Percentiles rank a stretch among this genome's conserved stretches.
These are phyloP conservation scores for Mycogona germanica DNA, from an alignment of 2,888 invertebrate genomes.

Conservation along the genomic window DNA sequence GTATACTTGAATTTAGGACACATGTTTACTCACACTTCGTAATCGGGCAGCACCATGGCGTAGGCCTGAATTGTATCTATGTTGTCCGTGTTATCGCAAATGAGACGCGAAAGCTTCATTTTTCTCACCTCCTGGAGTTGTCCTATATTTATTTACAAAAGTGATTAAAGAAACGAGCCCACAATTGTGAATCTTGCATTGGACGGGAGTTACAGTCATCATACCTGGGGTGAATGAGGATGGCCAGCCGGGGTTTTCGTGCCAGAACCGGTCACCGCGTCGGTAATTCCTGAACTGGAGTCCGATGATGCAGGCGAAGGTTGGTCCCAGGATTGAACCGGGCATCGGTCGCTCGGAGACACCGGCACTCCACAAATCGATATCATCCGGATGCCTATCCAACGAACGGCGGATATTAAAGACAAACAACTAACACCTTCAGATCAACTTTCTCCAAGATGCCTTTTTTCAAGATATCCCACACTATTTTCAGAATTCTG, in stretches of 20 bases:
- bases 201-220: neutral
- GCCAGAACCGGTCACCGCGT: slow-evolving; percentile 83
- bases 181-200: neutral
- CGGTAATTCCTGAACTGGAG: slow-evolving; percentile 76
- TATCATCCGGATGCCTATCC: slow-evolving; percentile 69
- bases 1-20: neutral
- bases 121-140: slow-evolving; percentile 38
- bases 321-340: slow-evolving; percentile 86
- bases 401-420: neutral
- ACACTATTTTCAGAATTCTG: no score
- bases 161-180: neutral
- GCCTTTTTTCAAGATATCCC: neutral
- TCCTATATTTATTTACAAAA: slow-evolving; percentile 25
- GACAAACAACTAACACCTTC: no score
- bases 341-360: slow-evolving; percentile 81
- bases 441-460: no score
- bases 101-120: slow-evolving; percentile 34
- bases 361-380: slow-evolving; percentile 90
- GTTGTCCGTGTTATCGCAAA: slow-evolving; percentile 38
- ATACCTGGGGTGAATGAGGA: slow-evolving; percentile 66
- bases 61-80: slow-evolving; percentile 46
- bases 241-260: slow-evolving; percentile 80
- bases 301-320: slow-evolving; percentile 82
- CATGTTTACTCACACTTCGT: slow-evolving; percentile 71
- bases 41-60: slow-evolving; percentile 84